These are phyloP conservation scores for Leptopilina clavipes DNA, from an alignment of 1,140 invertebrate species.

Conservation along the genomic window DNA sequence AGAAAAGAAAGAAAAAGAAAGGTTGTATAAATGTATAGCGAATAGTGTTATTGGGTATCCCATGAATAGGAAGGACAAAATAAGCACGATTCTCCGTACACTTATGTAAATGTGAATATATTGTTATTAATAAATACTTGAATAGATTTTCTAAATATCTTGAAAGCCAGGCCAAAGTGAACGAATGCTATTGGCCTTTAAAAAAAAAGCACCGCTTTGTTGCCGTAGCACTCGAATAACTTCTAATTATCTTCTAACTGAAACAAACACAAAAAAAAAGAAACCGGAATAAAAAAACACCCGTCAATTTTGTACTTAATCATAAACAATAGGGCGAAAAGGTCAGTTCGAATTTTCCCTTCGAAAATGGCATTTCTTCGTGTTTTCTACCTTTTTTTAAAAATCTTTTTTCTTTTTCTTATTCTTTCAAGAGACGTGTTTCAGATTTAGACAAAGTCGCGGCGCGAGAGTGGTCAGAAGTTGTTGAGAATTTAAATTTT, in stretches of 20 bases:
- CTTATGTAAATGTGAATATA: conserved; percentile 66
- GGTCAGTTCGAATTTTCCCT: conserved; percentile 36
- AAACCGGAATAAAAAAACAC: conserved; percentile 34
- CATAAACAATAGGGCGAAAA: conserved; percentile 1
- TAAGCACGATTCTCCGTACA: conserved; percentile 60
- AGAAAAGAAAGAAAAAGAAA: conserved; percentile 33
- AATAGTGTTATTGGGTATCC: conserved; percentile 65
- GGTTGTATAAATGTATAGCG: conserved; percentile 74
- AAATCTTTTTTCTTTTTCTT: conserved; percentile 33
- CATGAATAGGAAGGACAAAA: conserved; percentile 58
- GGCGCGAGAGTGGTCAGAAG: conserved; percentile 25
- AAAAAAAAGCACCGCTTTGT: conserved; percentile 24
- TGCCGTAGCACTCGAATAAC: conserved; percentile 30
- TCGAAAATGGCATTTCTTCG: conserved; percentile 14
- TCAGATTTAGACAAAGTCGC: conserved; percentile 41
- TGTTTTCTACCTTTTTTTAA: conserved; percentile 7
- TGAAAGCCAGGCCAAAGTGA: conserved; percentile 43
- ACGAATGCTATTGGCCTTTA: conserved; percentile 5
- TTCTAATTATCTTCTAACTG: conserved; percentile 20
- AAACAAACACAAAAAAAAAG: conserved; percentile 34
- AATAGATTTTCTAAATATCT: conserved; percentile 55
- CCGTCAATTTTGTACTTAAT: conserved; percentile 50
- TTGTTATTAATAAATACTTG: conserved; percentile 61
- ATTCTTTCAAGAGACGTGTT: neutral
- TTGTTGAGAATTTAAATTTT: conserved; percentile 31